phyloP scores from a whole-genome alignment of 2,888 invertebrate genomes.

The Saturnia japonica region DNA sequence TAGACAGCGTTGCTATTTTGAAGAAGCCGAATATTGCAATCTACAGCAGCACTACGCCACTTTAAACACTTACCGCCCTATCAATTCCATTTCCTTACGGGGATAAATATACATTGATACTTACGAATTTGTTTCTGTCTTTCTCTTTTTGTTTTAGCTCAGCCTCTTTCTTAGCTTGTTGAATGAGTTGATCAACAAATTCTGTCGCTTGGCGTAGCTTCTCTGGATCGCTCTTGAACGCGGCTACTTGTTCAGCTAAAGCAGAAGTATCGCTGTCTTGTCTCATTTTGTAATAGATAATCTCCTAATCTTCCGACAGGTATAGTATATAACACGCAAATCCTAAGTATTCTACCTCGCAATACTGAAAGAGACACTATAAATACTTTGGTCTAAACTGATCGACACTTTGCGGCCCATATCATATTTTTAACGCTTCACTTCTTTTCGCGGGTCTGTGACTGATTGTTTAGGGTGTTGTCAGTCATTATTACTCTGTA shows the following conservation, averaged over 20 bases:
- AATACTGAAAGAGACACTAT: constrained; percentile 45
- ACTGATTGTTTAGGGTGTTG: constrained; percentile 45
- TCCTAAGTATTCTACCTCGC: constrained; percentile 37
- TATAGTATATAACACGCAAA: constrained; percentile 31
- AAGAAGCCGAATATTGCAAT: constrained; percentile 68
- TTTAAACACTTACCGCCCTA: constrained; percentile 79
- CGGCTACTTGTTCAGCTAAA: constrained; percentile 76
- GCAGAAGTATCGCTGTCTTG: constrained; percentile 64
- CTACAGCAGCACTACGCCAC: constrained; percentile 64
- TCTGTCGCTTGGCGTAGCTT: constrained; percentile 81
- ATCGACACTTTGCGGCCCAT: constrained; percentile 29
- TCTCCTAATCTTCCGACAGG: constrained; percentile 29
- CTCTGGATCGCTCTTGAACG: constrained; percentile 83
- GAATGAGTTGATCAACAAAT: constrained; percentile 83
- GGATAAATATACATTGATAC: constrained; percentile 78
- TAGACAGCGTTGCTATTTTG: constrained; percentile 54
- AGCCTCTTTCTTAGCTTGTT: constrained; percentile 83
- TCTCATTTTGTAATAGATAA: constrained; percentile 59
- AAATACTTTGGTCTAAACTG: constrained; percentile 29
- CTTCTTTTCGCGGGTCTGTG: constrained; percentile 37
- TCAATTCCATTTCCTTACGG: constrained; percentile 71
- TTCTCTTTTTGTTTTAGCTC: constrained; percentile 80
- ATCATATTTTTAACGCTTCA: constrained; percentile 45
- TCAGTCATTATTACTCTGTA: constrained; percentile 50
- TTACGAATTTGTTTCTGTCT: constrained; percentile 82